phyloP scores from a whole-genome alignment of 2,888 invertebrate species.

The Ochropleura leucogaster region DNA sequence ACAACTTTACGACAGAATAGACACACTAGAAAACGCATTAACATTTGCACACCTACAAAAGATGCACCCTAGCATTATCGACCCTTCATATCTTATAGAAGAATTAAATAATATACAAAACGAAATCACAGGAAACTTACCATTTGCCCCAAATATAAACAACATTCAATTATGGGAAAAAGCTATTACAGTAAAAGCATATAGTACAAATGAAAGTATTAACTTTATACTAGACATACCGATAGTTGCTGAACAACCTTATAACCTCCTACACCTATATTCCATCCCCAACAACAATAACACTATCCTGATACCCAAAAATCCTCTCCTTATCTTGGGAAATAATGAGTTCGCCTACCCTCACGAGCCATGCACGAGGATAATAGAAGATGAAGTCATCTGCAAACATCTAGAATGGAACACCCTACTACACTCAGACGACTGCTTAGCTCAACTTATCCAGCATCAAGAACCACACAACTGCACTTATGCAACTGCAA shows the following conservation, averaged over 20 bases:
- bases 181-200: slow-evolving; percentile 47
- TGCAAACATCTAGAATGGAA: slow-evolving; percentile 64
- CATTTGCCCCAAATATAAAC: slow-evolving; percentile 3
- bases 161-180: slow-evolving; percentile 38
- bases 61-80: slow-evolving; percentile 52
- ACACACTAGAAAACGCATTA: slow-evolving; percentile 33
- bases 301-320: slow-evolving; percentile 59
- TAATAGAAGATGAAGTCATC: slow-evolving; percentile 51
- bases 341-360: slow-evolving; percentile 66
- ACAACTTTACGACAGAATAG: slow-evolving; percentile 45
- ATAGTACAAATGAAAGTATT: slow-evolving; percentile 54
- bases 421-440: slow-evolving; percentile 44
- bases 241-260: slow-evolving; percentile 54
- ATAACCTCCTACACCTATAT: slow-evolving; percentile 59
- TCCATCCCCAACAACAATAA: slow-evolving; percentile 59
- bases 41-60: slow-evolving; percentile 35
- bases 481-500: slow-evolving; percentile 50
- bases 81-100: slow-evolving; percentile 29
- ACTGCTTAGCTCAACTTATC: slow-evolving; percentile 62
- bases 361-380: slow-evolving; percentile 54
- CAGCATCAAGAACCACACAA: slow-evolving; percentile 64
- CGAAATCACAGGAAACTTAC: slow-evolving; percentile 15
- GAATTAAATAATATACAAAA: slow-evolving; percentile 47
- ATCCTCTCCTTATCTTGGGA: slow-evolving; percentile 64
- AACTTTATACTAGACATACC: slow-evolving; percentile 62